A percentile compares a stretch with the other conserved stretches of the same genome.
Conservation (phyloP, 2,797 vertebrate species). For the Cichlasoma orientale region DNA sequence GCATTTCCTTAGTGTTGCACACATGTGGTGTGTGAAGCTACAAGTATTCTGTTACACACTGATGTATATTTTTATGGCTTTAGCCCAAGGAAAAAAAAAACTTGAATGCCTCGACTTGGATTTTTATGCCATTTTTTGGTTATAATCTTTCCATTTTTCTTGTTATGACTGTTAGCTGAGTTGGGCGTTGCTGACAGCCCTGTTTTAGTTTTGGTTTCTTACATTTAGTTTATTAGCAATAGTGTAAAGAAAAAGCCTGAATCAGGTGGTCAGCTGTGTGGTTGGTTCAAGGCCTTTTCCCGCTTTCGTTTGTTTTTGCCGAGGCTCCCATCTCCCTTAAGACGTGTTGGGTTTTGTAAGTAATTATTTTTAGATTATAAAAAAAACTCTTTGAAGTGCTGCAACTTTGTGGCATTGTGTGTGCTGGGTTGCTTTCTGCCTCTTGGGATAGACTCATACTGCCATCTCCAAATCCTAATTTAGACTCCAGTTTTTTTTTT, state of each 20-base stretch:
- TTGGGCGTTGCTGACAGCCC: not conserved
- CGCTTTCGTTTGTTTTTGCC: not conserved
- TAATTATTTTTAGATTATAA: not conserved
- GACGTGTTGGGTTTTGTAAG: not conserved
- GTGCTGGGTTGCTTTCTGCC: not conserved
- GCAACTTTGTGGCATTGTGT: not conserved
- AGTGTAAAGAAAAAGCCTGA: not conserved
- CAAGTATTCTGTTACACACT: not conserved
- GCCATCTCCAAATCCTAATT: not conserved
- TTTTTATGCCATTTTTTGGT: too few species aligned
- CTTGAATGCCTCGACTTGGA: not conserved
- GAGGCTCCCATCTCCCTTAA: not conserved
- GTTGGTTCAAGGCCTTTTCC: not conserved
- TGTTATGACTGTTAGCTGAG: not conserved
- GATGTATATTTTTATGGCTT: not conserved
- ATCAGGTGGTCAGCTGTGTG: not conserved
- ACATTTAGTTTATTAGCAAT: not conserved
- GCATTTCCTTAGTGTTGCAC: not conserved
- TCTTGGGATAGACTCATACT: not conserved
- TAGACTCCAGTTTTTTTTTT: not conserved
- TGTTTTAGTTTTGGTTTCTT: not conserved
- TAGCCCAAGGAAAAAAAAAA: not conserved
- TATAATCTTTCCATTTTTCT: not conserved
- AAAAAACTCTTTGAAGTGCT: not conserved
- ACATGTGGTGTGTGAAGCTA: not conserved